Evolutionary conservation across 1,140 invertebrate species (phyloP).

Genomic region (Spodoptera litura): DNA sequence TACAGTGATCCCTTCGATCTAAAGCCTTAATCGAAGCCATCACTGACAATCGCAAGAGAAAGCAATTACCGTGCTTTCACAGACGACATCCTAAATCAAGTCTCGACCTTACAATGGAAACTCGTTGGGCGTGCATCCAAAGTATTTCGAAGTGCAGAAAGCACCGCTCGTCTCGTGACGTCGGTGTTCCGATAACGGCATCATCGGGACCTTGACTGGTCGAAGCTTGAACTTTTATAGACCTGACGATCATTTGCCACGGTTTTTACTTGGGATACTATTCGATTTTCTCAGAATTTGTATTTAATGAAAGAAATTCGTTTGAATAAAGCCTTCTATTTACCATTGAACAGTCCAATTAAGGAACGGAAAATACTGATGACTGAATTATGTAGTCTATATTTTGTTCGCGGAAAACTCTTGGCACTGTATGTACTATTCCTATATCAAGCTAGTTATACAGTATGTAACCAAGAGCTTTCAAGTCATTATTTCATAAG

Average conservation of each 20-base stretch:
- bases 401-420: too few relatives aligned
- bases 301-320: conserved; percentile 9
- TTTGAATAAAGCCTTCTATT: background rate
- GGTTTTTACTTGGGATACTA: conserved; percentile 34
- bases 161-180: conserved; percentile 70
- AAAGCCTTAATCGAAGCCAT: conserved; percentile 29
- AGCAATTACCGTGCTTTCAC: conserved; percentile 46
- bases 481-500: too few relatives aligned
- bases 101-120: conserved; percentile 45
- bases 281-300: conserved; percentile 26
- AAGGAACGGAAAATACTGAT: background rate
- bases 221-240: conserved; percentile 65
- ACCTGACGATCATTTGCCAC: conserved; percentile 53
- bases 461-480: too few relatives aligned
- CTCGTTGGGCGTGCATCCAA: conserved; percentile 36
- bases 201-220: conserved; percentile 73
- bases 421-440: too few relatives aligned
- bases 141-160: conserved; percentile 42
- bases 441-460: too few relatives aligned
- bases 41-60: conserved; percentile 36
- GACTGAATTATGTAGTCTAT: too few relatives aligned
- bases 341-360: background rate
- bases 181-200: conserved; percentile 77
- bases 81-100: conserved; percentile 45
- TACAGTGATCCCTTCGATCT: conserved; percentile 12